Percentiles rank a stretch among this genome's conserved stretches.
Conservation (phyloP, 2,113 vertebrate species). For the Ceratotherium simum region DNA sequence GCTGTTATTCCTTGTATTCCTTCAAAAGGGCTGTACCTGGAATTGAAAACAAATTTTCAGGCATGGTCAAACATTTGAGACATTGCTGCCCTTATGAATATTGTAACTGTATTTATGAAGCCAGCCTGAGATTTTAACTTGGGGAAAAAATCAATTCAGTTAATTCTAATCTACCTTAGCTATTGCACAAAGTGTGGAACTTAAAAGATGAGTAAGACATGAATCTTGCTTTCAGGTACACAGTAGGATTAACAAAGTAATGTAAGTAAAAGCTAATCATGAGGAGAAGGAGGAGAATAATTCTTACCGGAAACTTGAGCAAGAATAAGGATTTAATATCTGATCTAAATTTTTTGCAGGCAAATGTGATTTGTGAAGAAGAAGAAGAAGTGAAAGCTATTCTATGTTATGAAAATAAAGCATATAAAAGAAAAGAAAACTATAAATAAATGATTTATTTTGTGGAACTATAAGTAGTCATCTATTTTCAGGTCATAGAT, state of each 20-base stretch:
- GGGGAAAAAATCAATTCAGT: background rate
- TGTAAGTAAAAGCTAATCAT: background rate
- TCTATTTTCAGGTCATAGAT: background rate
- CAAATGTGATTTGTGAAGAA: background rate
- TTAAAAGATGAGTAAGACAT: background rate
- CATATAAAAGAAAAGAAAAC: background rate
- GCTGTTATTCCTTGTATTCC: background rate
- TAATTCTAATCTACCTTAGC: background rate
- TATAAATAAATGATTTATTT: background rate
- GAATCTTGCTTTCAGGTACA: background rate
- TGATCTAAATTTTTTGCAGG: background rate
- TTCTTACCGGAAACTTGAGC: background rate
- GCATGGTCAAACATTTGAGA: background rate
- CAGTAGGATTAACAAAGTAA: background rate
- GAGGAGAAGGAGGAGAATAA: background rate
- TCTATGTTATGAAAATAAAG: background rate
- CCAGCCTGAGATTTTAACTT: background rate
- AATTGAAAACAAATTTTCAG: conserved; percentile 4
- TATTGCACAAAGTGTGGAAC: background rate
- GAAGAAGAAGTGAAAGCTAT: background rate
- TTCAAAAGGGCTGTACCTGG: background rate
- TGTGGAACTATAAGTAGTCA: background rate
- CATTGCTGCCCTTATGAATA: background rate
- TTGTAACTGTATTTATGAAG: background rate
- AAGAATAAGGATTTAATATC: background rate